phyloP scores from a whole-genome alignment of 2,888 invertebrate genomes.

The Dasypogon diadema region DNA sequence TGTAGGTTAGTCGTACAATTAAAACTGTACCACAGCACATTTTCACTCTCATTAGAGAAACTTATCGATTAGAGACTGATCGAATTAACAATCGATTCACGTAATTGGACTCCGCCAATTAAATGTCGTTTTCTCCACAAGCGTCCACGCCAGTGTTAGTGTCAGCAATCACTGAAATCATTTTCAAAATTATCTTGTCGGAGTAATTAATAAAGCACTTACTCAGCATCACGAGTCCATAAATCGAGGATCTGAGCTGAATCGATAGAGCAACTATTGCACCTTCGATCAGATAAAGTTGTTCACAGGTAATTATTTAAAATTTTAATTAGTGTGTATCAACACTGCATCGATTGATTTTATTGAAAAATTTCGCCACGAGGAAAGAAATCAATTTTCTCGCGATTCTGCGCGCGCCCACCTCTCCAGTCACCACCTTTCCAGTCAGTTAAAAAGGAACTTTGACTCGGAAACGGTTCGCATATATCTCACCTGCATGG shows the following conservation, averaged over 20 bases:
- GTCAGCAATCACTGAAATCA: constrained; percentile 2
- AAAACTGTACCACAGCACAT: background rate
- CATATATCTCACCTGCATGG: constrained; percentile 25
- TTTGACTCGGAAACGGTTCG: constrained; percentile 29
- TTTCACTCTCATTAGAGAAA: constrained; percentile 33
- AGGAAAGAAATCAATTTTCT: constrained; percentile 20
- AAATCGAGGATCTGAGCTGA: constrained; percentile 12
- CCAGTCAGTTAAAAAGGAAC: background rate
- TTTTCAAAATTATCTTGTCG: constrained; percentile 42
- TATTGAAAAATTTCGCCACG: constrained; percentile 26
- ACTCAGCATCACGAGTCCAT: constrained; percentile 9
- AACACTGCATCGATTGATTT: constrained; percentile 17
- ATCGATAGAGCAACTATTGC: constrained; percentile 8
- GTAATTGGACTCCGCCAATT: constrained; percentile 16
- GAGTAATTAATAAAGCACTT: constrained; percentile 41
- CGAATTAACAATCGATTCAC: constrained; percentile 30
- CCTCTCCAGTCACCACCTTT: no score
- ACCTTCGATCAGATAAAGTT: constrained; percentile 42
- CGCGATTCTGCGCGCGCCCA: constrained; percentile 15
- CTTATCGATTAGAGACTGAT: background rate
- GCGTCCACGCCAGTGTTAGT: background rate
- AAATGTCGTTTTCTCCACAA: constrained; percentile 13
- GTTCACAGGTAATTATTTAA: constrained; percentile 46
- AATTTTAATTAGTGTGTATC: constrained; percentile 43
- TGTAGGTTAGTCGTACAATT: background rate